Evolutionary conservation across 2,113 vertebrate genomes (phyloP), one percentile per base, ranked within the genome.

Genomic region (Hyperoodon ampullatus): DNA sequence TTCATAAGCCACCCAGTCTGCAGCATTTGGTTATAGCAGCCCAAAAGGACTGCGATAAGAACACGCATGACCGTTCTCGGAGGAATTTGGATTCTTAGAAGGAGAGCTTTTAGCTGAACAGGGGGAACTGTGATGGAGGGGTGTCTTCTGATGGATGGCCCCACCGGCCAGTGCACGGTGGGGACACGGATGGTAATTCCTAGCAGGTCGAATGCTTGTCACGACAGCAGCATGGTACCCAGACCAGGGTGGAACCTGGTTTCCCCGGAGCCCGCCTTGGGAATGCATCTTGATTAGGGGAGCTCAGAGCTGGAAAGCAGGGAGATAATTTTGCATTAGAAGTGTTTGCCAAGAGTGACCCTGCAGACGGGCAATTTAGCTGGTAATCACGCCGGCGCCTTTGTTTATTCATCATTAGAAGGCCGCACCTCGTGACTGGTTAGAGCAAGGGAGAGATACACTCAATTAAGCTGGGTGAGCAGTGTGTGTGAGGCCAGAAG

Each of bases 101-200:
- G 47, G 63, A 24, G 9, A 9, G 2, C 23, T 42, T n/a, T 14
- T 7, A 0, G 33, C 68, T 8, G 58, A 6, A 10, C 2, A 0
- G 0, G 60, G 71, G 1, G 1, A 8, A n/a, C 16, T 0, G 9
- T 1, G 15, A 1, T 2, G 3, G n/a, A 0, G 6, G 30, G 1
- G 18, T 1, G 8, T 33, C 5, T 4, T 7, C 1, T 1, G 30
- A 1, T 0, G 7, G 50, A 39, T 13, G 66, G 19, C 44, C 70
- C 44, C 0, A 6, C 65, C 3, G 0, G 18, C 6, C 16, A 4
- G 61, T 11, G 0, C 47, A 0, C 0, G 0, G 33, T 3, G 5
- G 21, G 23, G 23, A 12, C 8, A 9, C 2, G 1, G 61, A 10
- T 23, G 8, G 9, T 8, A 10, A 1, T 70, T 10, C 39, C 0